Evolutionary conservation across 2,797 vertebrate genomes (phyloP).

Genomic region (Diceros bicornis): DNA sequence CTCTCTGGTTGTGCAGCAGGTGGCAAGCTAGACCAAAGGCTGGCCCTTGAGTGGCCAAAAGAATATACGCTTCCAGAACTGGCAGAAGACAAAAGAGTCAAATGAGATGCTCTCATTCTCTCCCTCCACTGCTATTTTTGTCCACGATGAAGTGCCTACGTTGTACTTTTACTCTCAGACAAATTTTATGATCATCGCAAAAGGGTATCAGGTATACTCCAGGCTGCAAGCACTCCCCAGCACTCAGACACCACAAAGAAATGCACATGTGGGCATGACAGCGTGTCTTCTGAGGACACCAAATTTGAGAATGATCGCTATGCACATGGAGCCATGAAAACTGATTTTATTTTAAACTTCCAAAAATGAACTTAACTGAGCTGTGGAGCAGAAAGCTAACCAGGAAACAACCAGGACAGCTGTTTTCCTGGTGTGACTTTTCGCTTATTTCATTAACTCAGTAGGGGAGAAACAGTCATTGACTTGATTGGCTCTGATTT

Average conservation of each 20-base stretch:
- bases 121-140: background rate
- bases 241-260: accelerated
- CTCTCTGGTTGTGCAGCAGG: background rate
- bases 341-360: background rate
- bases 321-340: background rate
- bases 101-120: background rate
- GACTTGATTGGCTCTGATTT: background rate
- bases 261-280: accelerated
- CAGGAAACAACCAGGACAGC: background rate
- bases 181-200: background rate
- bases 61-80: background rate
- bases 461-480: background rate
- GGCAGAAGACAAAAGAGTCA: background rate
- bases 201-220: background rate
- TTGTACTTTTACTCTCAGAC: background rate
- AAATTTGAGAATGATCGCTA: accelerated
- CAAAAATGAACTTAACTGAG: background rate
- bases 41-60: no score
- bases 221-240: background rate
- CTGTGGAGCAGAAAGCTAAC: background rate
- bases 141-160: background rate
- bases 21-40: accelerated
- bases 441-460: background rate
- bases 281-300: background rate
- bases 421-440: background rate